Evolutionary conservation across 2,113 vertebrate species (phyloP).

Genomic region (Rhinopithecus roxellana): DNA sequence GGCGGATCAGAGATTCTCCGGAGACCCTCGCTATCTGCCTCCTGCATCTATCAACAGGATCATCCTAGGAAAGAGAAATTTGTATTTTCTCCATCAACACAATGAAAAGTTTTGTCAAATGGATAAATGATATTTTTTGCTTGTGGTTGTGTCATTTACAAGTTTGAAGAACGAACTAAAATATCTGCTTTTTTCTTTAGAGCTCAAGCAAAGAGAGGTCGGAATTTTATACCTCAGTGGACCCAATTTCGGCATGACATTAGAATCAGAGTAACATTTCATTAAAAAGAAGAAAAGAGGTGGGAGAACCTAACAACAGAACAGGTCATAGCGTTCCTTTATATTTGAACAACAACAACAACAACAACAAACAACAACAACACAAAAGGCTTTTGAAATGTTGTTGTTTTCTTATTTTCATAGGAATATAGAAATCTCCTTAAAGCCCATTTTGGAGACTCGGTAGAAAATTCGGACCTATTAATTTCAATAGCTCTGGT

Average conservation of each 20-base stretch:
- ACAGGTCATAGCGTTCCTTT: slow-evolving; percentile 35
- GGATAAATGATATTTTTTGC: neutral
- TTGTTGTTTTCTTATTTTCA: slow-evolving; percentile 53
- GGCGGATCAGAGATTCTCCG: too few species aligned
- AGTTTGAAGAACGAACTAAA: slow-evolving; percentile 42
- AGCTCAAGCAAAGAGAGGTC: slow-evolving; percentile 43
- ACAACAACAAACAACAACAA: too few species aligned
- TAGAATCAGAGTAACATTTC: slow-evolving; percentile 24
- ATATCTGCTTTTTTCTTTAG: neutral
- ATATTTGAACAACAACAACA: neutral
- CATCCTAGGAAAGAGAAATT: neutral
- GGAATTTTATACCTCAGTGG: neutral
- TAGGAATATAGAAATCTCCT: neutral
- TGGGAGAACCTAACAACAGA: neutral
- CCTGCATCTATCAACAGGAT: neutral
- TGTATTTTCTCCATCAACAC: neutral
- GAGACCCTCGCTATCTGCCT: too few species aligned
- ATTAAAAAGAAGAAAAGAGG: slow-evolving; percentile 9
- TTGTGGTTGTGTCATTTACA: neutral
- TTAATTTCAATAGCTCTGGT: slow-evolving; percentile 51
- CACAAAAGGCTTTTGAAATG: neutral
- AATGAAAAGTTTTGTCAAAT: slow-evolving; percentile 1
- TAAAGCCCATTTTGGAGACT: slow-evolving; percentile 51
- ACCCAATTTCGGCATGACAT: neutral
- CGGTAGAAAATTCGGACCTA: slow-evolving; percentile 32